Evolutionary conservation across 2,888 invertebrate species (phyloP), one percentile per base, ranked within the genome.

Genomic region (Anagyrus pseudococci): DNA sequence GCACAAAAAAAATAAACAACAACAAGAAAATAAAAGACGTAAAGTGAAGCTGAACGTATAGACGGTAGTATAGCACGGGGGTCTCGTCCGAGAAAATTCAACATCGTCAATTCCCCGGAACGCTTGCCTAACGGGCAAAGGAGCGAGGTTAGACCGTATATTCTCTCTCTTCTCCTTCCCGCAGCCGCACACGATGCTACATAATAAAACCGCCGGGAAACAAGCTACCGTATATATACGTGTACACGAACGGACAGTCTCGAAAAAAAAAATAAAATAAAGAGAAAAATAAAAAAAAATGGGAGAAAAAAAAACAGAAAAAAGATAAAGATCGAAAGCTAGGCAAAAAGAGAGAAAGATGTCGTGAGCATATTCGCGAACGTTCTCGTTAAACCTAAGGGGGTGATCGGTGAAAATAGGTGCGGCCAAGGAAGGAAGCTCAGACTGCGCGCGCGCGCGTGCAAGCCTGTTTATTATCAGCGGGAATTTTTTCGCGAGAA

Each of bases 391-490:
- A 60, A 60, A 33, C 33, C 3, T 15, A 1, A 15, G 43, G 17
- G 33, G 10, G 37, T n/a, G 46, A 19, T 17, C 17, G 17, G 8
- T n/a, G 41, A 40, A 23, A 20, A 54, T 19, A 13, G 33, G 15
- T 37, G 33, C 33, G 8, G 33, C 8, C 13, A 2, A 37, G 33
- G 8, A n/a, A 47, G 19, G 25, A 7, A 37, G 37, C 37, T 19
- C 13, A 46, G 19, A 20, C 8, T 10, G 26, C 2, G 40, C 29
- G 4, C 33, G 2, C 33, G 44, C 22, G 17, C n/a, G 17, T n/a
- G 20, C 33, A 19, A 23, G 49, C 25, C 47, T 57, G 48, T 62
- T 62, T 53, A 58, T 62, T 58, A 54, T 62, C 49, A 15, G 10
- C 56, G 15, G 7, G 3, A 15, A 0, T 26, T 47, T 55, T 33